Percentiles rank a stretch among this genome's conserved stretches.
phyloP scores from a whole-genome alignment of 2,888 invertebrate species.

The Euproctis similis region DNA sequence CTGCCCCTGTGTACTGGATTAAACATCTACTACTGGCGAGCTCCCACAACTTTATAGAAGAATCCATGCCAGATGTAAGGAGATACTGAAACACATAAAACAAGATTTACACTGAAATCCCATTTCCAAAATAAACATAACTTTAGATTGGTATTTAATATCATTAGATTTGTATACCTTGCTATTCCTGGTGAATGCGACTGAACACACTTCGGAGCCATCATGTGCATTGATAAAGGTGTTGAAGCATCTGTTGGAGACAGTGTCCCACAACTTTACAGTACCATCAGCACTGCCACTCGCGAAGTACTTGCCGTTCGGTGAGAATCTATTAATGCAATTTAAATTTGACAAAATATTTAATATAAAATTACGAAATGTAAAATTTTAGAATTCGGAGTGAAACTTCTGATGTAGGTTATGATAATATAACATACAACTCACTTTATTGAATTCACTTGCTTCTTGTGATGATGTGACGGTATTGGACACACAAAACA shows the following conservation, averaged over 20 bases:
- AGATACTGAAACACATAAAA: slow-evolving; percentile 82
- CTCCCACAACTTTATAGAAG: slow-evolving; percentile 98
- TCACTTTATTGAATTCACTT: slow-evolving; percentile 85
- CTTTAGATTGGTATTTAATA: too few relatives aligned
- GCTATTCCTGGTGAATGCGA: slow-evolving; percentile 94
- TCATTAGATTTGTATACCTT: too few relatives aligned
- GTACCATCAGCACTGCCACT: slow-evolving; percentile 94
- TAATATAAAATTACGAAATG: too few relatives aligned
- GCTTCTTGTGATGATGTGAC: slow-evolving; percentile 86
- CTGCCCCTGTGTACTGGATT: slow-evolving; percentile 98
- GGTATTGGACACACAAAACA: slow-evolving; percentile 96
- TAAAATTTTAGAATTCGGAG: too few relatives aligned
- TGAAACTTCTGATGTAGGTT: too few relatives aligned
- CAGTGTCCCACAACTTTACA: slow-evolving; percentile 98
- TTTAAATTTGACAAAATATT: not conserved
- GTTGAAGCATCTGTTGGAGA: slow-evolving; percentile 93
- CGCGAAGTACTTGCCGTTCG: slow-evolving; percentile 79
- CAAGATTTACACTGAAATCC: too few relatives aligned
- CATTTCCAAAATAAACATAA: too few relatives aligned
- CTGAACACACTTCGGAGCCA: slow-evolving; percentile 94
- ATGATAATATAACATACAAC: slow-evolving; percentile 21
- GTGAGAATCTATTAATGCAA: slow-evolving; percentile 46
- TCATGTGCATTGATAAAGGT: slow-evolving; percentile 96
- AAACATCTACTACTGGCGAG: slow-evolving; percentile 96
- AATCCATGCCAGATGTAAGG: slow-evolving; percentile 96